Evolutionary conservation across 92 coral and sea anemone genomes (phyloP), one percentile per base, ranked within the genome.

Genomic region (Bergia sp.): DNA sequence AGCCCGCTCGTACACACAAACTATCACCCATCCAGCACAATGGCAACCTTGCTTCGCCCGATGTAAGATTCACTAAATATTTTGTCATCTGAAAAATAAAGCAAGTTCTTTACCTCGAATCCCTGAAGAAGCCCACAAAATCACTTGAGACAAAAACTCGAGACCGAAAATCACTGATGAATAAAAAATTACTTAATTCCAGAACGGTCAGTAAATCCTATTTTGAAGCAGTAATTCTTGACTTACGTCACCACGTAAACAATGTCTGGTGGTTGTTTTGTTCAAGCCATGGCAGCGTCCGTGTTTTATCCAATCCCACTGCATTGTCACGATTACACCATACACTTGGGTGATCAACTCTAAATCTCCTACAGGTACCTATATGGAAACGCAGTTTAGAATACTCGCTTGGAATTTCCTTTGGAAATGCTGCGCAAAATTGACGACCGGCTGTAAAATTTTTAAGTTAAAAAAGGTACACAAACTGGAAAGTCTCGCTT

Each of bases 51-150:
- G 43, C 38, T 21, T 15, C 36, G 37, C 67, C 40, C 71, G 39
- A 37, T 47, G n/a, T 10, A 71, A 44, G 44, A 84, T 45, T 42
- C 16, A 71, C 58, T 36, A 2, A 2, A 18, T 20, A 8, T 5
- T 84, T 47, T 45, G 29, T 23, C 37, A 38, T 47, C 72, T 45
- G 23, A 16, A 12, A 71, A 23, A 23, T 69, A 29, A 36, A 45
- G 53, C 79, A 84, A 47, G 78, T 36, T 84, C 9, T 84, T 84
- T 84, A 84, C 87, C 87, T 84, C 87, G 87, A 84, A 4, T 84
- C 65, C 87, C 87, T 84, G 87, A 84, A 71, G 87, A 84, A 69
- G 75, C 87, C 87, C 78, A 84, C 87, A 84, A 84, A 84, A 69
- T 84, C 87, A 45, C 79, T 84, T 84, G 65, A 71, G 87, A 69